Evolutionary conservation across 2,113 vertebrate genomes (phyloP), one percentile per base, ranked within the genome.

Genomic region (Zootoca vivipara): DNA sequence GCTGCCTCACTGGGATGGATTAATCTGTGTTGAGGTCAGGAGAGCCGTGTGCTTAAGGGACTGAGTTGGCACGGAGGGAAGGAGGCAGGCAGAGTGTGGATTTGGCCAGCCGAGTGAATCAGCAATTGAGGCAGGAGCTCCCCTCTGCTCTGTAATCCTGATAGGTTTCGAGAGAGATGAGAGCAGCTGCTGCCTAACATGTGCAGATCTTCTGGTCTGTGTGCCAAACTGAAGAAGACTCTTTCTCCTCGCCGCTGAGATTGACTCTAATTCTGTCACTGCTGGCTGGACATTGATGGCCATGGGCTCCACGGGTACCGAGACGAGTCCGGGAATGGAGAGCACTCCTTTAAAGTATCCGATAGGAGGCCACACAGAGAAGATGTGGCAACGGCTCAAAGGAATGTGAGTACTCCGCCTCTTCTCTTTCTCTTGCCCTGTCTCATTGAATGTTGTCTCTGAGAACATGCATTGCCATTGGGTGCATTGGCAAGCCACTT

Each of bases 301-400:
- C 72, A 98, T 98, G 97, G 97, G 97, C 75, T 96, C 97, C 89
- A 95, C 96, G 93, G 95, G 96, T 0, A 92, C 92, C 0, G 97
- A 97, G 90, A 93, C 94, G 89, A 92, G 93, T 40, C 94, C 95
- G 93, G 96, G 97, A 87, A 62, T 96, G 96, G 96, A 96, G 93
- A 96, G 90, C 88, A 91, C 95, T 88, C 95, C 96, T 92, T 93
- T 97, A 81, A 96, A 97, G 89, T 97, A 96, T 77, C 96, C 97
- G 67, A 94, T 95, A 94, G 96, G 97, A 96, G 97, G 97, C 91
- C 97, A 97, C 8, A 88, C 97, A 24, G 97, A 97, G 87, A 98
- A 97, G 95, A 97, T 98, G 97, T 97, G 97, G 97, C 97, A 97
- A 85, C 96, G 97, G 67, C 96, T 98, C 90, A 97, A 98, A 96